Conservation (phyloP, 2,888 invertebrate genomes). For the Chrysina gloriosa region DNA sequence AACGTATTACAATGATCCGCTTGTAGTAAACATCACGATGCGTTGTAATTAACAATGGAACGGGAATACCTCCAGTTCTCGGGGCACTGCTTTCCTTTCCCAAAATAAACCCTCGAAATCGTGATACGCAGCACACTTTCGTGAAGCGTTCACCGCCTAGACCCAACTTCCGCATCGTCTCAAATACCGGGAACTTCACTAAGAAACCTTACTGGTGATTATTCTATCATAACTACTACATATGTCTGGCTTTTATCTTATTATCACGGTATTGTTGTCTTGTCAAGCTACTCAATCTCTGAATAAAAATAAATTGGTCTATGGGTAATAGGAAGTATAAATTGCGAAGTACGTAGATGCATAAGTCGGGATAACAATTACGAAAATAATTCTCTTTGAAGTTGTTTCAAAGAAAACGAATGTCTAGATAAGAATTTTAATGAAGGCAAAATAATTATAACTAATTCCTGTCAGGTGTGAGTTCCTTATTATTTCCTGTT, state of each 20-base stretch:
- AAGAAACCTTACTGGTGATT: background rate
- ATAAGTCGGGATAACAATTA: background rate
- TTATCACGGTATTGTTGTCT: background rate
- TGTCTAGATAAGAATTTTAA: background rate
- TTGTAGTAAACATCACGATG: constrained; percentile 8
- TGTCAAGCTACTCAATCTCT: background rate
- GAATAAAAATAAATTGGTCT: background rate
- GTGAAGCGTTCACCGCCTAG: constrained; percentile 1
- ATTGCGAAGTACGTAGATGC: background rate
- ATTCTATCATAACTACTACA: background rate
- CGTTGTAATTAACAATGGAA: constrained; percentile 30
- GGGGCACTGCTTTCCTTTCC: constrained; percentile 13
- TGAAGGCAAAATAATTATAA: no score
- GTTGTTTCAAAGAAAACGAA: background rate
- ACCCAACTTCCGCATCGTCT: constrained; percentile 32
- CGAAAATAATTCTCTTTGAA: background rate
- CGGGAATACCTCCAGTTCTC: constrained; percentile 10
- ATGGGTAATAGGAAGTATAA: background rate
- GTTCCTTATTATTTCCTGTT: no score
- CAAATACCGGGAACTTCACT: background rate
- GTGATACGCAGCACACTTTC: constrained; percentile 13
- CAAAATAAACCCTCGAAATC: constrained; percentile 33
- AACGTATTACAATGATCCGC: constrained; percentile 21
- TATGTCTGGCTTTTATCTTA: background rate
- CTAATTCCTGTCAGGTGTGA: no score